Base-by-base conservation (phyloP, 92 coral and sea anemone species). In the Palythoa caribaeorum region DNA sequence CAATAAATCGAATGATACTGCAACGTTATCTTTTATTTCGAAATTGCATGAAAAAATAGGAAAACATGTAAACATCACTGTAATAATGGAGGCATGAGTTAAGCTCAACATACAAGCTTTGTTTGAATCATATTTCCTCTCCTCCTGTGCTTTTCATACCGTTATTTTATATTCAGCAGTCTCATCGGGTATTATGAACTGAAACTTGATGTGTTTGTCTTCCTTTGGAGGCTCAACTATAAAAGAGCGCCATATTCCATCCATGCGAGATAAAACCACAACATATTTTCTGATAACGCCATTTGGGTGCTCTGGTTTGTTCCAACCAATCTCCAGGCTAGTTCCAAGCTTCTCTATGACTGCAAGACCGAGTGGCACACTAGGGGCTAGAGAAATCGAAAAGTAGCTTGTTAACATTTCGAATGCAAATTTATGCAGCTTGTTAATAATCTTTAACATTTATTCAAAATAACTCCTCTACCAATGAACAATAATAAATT, bases 281-380 rank as follows among this genome's bases (percentile, higher is more conserved):
- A 89, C 88, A 73, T 95, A 95, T 86, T 95, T 95, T 16, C 91
- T 85, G 50, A 95, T 91, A 38, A 91, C 91, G 5, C 98, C 98
- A 51, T 95, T 95, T 16, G 93, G 79, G 50, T 77, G 90, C 48
- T 91, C 88, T 13, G 98, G 98, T 72, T 75, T 88, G 36, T 71
- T 88, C 98, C 98, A 95, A 21, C 90, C 92, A 37, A 95, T 88
- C 36, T 93, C 91, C 28, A 95, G 73, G 2, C 89, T 92, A 1
- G 92, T 36, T 3, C 93, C 96, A 6, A 85, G 90, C 62, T 95
- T 95, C 37, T 73, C 87, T 55, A 87, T 73, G 9, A 95, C 93
- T 68, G 94, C 94, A 3, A 95, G 75, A 14, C 85, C 92, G 71
- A 89, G 90, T 8, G 98, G 98, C 19, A 92, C 90, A 54, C 94